A percentile compares a stretch with the other conserved stretches of the same genome.
Evolutionary conservation across 2,113 vertebrate genomes (phyloP).

Genomic region (Mellivora capensis): DNA sequence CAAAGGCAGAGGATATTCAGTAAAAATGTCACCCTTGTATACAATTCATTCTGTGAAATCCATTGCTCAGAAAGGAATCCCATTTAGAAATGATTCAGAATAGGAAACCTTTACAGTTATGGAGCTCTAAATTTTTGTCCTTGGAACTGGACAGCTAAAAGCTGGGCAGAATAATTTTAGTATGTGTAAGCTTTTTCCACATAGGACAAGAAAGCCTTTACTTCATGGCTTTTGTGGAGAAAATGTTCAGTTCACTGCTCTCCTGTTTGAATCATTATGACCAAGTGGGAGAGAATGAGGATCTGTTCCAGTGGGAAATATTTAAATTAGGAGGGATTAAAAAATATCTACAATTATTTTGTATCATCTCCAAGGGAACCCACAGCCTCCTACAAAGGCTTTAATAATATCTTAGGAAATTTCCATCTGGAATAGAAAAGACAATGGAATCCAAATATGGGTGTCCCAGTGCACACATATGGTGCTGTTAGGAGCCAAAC

Average conservation of each 20-base stretch:
- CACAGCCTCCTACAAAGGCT: background rate
- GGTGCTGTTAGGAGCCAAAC: background rate
- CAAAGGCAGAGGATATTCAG: background rate
- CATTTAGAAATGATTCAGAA: conserved; percentile 23
- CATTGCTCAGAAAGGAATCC: background rate
- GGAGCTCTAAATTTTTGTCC: background rate
- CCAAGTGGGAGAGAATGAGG: background rate
- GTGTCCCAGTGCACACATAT: background rate
- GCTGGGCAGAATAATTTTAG: conserved; percentile 5
- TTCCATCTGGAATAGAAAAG: background rate
- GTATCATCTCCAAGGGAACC: background rate
- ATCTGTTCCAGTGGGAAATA: background rate
- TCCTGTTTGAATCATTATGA: conserved; percentile 15
- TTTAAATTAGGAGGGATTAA: conserved; percentile 17
- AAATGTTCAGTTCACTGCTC: background rate
- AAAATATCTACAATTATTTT: conserved; percentile 17
- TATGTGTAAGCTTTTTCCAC: background rate
- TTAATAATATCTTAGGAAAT: background rate
- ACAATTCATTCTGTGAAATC: background rate
- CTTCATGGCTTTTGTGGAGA: background rate
- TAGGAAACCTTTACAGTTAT: background rate
- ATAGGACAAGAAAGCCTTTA: background rate
- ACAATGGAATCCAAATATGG: background rate
- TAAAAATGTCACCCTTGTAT: background rate
- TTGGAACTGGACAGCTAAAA: background rate